These are phyloP conservation scores for Rhabdomys pumilio DNA, from an alignment of 2,797 vertebrate genomes.

Conservation along the genomic window DNA sequence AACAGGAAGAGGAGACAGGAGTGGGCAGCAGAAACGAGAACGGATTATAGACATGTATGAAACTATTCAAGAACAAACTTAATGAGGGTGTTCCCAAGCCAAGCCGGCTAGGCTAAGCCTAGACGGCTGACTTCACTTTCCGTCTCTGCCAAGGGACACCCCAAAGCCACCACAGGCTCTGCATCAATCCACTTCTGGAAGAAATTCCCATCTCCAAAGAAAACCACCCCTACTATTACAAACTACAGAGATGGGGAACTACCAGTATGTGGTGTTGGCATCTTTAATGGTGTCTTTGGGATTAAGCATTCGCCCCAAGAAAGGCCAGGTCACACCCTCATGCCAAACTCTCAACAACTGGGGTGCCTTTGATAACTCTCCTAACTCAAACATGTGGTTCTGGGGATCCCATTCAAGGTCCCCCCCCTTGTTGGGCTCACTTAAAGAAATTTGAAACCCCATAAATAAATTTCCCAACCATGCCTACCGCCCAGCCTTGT, in stretches of 20 bases:
- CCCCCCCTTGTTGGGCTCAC: background rate
- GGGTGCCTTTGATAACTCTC: background rate
- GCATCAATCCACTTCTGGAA: constrained; percentile 12
- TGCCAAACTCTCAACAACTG: background rate
- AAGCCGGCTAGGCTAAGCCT: background rate
- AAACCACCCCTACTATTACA: background rate
- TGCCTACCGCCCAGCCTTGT: background rate
- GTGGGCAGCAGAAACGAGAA: background rate
- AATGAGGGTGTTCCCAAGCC: background rate
- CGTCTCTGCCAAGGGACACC: constrained; percentile 42
- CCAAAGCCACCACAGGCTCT: background rate
- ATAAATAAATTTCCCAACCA: background rate
- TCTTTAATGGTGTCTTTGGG: background rate
- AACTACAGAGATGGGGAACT: constrained; percentile 45
- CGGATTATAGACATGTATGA: background rate
- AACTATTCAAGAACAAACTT: background rate
- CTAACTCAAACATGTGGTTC: background rate
- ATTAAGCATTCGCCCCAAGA: background rate
- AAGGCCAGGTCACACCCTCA: background rate
- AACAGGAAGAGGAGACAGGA: too few relatives aligned
- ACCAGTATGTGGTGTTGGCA: background rate
- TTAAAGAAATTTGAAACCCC: background rate
- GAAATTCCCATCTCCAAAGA: constrained; percentile 60
- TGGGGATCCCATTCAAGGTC: background rate
- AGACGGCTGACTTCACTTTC: constrained; percentile 1